phyloP scores from a whole-genome alignment of 2,797 vertebrate species.

The Pteropus rufus region DNA sequence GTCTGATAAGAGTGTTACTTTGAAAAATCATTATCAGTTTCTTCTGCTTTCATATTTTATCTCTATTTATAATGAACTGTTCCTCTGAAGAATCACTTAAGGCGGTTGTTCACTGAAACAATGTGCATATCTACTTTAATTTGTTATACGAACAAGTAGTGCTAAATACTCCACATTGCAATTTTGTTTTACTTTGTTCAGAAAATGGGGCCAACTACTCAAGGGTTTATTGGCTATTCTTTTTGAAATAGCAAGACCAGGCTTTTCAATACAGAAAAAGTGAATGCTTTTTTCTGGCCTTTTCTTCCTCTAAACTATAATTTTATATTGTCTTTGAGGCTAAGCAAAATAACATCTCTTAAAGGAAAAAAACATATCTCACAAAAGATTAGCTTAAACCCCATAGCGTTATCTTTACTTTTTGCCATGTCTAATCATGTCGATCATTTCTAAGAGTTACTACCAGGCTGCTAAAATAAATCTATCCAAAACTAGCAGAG shows the following conservation, averaged over 20 bases:
- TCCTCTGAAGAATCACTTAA: constrained; percentile 36
- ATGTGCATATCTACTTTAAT: constrained; percentile 6
- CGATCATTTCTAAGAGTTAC: constrained; percentile 25
- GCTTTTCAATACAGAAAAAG: constrained; percentile 25
- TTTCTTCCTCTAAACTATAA: constrained; percentile 26
- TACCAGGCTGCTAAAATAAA: constrained; percentile 30
- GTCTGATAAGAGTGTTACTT: constrained; percentile 43
- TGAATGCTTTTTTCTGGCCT: not conserved
- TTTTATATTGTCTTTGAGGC: constrained; percentile 43
- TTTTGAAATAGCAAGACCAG: not conserved
- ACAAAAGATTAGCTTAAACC: constrained; percentile 46
- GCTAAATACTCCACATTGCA: not conserved
- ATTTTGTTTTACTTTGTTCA: constrained; percentile 44
- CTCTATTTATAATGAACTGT: constrained; percentile 31
- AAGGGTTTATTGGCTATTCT: not conserved
- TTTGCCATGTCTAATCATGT: not conserved
- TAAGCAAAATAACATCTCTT: constrained; percentile 23
- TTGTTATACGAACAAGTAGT: constrained; percentile 39
- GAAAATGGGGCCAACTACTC: not conserved
- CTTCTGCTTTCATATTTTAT: constrained; percentile 29
- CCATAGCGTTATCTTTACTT: not conserved
- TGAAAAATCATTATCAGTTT: constrained; percentile 49
- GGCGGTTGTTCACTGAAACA: constrained; percentile 24
- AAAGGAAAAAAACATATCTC: constrained; percentile 53
- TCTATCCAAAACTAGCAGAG: not conserved